A percentile compares a stretch with the other conserved stretches of the same genome.
phyloP scores from a whole-genome alignment of 2,888 invertebrate genomes.

The Ennomos erosarius region DNA sequence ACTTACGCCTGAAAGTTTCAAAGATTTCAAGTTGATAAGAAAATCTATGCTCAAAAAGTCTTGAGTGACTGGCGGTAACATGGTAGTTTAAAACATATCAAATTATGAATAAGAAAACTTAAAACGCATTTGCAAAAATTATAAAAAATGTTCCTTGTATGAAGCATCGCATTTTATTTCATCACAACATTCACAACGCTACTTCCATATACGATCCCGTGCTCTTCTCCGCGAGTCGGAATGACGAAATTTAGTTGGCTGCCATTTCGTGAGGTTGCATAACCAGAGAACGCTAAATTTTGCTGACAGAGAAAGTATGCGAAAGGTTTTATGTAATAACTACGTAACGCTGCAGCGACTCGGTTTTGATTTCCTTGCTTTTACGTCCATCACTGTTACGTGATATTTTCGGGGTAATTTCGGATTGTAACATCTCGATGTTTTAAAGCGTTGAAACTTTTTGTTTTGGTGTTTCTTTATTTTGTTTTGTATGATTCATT shows the following conservation, averaged over 20 bases:
- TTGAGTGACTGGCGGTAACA: too few species aligned
- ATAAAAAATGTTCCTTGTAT: slow-evolving; percentile 58
- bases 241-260: slow-evolving; percentile 82
- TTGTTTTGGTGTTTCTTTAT: slow-evolving; percentile 21
- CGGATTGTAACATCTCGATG: slow-evolving; percentile 54
- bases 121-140: slow-evolving; percentile 19
- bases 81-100: not conserved
- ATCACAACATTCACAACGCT: slow-evolving; percentile 56
- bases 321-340: slow-evolving; percentile 82
- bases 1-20: too few species aligned
- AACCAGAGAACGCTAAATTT: slow-evolving; percentile 81
- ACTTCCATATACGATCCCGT: slow-evolving; percentile 69
- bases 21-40: too few species aligned
- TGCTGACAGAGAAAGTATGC: slow-evolving; percentile 85
- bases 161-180: slow-evolving; percentile 55
- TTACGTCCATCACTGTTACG: slow-evolving; percentile 78
- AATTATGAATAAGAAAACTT: not conserved
- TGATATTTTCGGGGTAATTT: slow-evolving; percentile 70
- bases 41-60: too few species aligned
- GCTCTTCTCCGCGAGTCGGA: slow-evolving; percentile 74
- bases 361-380: slow-evolving; percentile 84
- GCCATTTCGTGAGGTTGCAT: slow-evolving; percentile 79
- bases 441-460: slow-evolving; percentile 42
- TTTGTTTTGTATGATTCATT: slow-evolving; percentile 12
- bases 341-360: slow-evolving; percentile 79